These are phyloP conservation scores for Coregonus suidteri DNA, from an alignment of 2,797 vertebrate species.

Conservation along the genomic window DNA sequence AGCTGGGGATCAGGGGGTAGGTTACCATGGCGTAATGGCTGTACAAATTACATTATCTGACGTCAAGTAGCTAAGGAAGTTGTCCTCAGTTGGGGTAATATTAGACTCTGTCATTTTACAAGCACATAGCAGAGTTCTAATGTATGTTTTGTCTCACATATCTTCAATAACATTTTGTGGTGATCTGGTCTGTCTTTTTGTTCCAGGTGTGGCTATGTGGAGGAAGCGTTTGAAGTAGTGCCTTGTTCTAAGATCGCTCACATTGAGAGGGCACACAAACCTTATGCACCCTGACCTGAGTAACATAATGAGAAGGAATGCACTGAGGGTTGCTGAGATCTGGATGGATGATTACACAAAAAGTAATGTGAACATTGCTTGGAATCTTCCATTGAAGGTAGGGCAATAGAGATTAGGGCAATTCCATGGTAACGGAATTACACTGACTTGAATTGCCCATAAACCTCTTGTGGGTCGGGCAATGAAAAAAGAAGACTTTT, in stretches of 20 bases:
- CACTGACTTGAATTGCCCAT: no score
- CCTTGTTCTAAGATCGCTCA: conserved; percentile 92
- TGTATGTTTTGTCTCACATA: no score
- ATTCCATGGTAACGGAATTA: background rate
- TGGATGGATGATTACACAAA: conserved; percentile 98
- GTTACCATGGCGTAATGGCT: no score
- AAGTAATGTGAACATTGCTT: conserved; percentile 87
- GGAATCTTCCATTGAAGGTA: conserved; percentile 89
- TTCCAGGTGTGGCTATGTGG: conserved; percentile 91
- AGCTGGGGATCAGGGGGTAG: conserved; percentile 77
- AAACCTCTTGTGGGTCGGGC: no score
- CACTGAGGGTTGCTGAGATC: conserved; percentile 87
- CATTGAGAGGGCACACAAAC: conserved; percentile 88
- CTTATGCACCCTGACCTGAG: conserved; percentile 86
- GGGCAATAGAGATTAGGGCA: background rate
- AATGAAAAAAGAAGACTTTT: background rate
- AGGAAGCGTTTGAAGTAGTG: conserved; percentile 90
- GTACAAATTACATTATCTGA: no score
- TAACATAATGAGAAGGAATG: conserved; percentile 82
- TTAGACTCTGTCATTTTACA: background rate
- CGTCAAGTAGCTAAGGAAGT: no score
- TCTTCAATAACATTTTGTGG: no score
- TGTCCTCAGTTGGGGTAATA: no score
- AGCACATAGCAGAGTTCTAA: no score
- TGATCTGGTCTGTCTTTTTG: no score